Percentiles rank a stretch among this genome's conserved stretches.
These are phyloP conservation scores for Limnephilus auricula DNA, from an alignment of 2,888 invertebrate species.

Conservation along the genomic window DNA sequence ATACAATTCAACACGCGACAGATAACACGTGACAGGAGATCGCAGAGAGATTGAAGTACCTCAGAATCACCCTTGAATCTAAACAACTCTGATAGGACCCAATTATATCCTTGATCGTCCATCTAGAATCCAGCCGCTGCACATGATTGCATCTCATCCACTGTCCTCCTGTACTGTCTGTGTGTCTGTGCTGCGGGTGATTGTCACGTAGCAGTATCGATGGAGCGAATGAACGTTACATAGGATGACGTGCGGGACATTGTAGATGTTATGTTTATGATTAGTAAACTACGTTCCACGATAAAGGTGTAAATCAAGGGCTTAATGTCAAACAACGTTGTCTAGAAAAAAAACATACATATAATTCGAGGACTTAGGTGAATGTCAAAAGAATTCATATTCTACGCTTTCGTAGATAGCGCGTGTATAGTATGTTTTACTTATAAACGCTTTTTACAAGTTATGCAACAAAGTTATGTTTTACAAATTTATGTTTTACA, in stretches of 20 bases:
- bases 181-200: not conserved
- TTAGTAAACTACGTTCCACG: too few relatives aligned
- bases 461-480: too few relatives aligned
- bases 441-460: too few relatives aligned
- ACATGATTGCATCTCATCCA: not conserved
- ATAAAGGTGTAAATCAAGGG: too few relatives aligned
- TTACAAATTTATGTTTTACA: too few relatives aligned
- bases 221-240: not conserved
- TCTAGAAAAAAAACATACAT: too few relatives aligned
- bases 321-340: too few relatives aligned
- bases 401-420: too few relatives aligned
- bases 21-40: not conserved
- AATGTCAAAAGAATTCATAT: too few relatives aligned
- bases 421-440: too few relatives aligned
- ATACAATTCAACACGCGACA: not conserved
- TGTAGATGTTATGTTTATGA: not conserved
- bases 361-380: too few relatives aligned
- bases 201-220: not conserved
- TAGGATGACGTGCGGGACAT: not conserved
- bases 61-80: not conserved
- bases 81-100: not conserved
- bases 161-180: not conserved
- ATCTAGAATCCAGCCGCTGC: not conserved
- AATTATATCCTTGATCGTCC: constrained; percentile 1
- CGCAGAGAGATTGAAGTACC: not conserved